Percentiles rank a stretch among this genome's conserved stretches.
Conservation (phyloP, 2,797 vertebrate genomes). For the Acropternis orthonyx region DNA sequence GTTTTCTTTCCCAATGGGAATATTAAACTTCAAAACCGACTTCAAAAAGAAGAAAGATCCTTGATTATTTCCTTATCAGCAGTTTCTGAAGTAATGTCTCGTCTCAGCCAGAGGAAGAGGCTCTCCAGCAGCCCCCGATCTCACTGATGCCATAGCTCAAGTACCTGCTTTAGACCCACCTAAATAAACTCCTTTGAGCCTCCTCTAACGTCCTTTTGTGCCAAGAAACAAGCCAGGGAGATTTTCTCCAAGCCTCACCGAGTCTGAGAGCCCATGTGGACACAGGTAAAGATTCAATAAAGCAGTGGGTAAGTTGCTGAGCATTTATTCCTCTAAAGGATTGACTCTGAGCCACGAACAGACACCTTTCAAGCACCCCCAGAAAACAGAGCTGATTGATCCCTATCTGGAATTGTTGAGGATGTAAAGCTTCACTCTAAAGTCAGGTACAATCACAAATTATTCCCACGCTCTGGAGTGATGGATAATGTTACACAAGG, state of each 20-base stretch:
- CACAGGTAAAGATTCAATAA: background rate
- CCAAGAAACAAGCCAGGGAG: background rate
- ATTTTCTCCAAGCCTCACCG: background rate
- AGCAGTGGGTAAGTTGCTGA: background rate
- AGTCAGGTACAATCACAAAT: background rate
- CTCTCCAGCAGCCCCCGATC: background rate
- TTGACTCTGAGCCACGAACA: background rate
- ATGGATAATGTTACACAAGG: background rate
- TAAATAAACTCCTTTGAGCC: background rate
- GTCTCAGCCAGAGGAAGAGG: background rate
- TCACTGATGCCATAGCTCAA: background rate
- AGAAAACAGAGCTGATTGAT: background rate
- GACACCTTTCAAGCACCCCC: background rate
- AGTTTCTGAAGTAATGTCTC: background rate
- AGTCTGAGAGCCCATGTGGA: rapidly evolving
- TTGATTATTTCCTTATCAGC: background rate
- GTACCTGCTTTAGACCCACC: background rate
- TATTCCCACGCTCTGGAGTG: background rate
- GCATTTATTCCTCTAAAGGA: background rate
- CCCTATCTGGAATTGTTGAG: rapidly evolving
- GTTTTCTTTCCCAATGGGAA: background rate
- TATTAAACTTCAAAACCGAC: background rate
- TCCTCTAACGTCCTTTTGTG: background rate
- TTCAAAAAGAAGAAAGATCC: background rate
- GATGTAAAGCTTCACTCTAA: background rate